These are phyloP conservation scores for Spea hammondii DNA, from an alignment of 2,797 vertebrate species.

Conservation along the genomic window DNA sequence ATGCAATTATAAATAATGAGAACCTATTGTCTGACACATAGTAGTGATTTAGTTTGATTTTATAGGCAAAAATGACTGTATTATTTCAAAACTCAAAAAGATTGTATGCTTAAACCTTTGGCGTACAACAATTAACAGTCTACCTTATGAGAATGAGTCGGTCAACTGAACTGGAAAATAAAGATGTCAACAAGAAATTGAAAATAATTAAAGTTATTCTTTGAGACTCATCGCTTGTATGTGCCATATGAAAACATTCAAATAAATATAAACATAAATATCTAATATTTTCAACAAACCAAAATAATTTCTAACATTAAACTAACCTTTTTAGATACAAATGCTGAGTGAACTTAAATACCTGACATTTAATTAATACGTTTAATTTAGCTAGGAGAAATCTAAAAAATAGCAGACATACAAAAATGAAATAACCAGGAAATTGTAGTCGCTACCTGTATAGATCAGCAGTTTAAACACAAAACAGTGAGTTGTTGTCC, in stretches of 20 bases:
- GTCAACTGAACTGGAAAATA: conserved; percentile 33
- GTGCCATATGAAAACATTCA: conserved; percentile 20
- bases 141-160: conserved; percentile 24
- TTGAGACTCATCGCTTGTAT: conserved; percentile 13
- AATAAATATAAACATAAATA: conserved; percentile 4
- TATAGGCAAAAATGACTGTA: conserved; percentile 17
- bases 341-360: no score
- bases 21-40: conserved; percentile 10
- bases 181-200: conserved; percentile 39
- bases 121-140: conserved; percentile 26
- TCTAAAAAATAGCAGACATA: no score
- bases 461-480: no score
- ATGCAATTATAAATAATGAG: conserved; percentile 42
- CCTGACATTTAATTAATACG: no score
- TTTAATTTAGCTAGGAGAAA: no score
- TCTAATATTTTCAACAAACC: not conserved
- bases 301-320: no score
- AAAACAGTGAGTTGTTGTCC: no score
- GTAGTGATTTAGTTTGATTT: conserved; percentile 33
- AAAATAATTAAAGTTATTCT: conserved; percentile 19
- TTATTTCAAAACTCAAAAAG: conserved; percentile 33
- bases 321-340: no score
- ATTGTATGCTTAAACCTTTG: conserved; percentile 1
- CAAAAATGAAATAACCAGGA: no score
- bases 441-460: no score